Evolutionary conservation across 1,140 invertebrate genomes (phyloP).

Genomic region (Saxidomus purpurata): DNA sequence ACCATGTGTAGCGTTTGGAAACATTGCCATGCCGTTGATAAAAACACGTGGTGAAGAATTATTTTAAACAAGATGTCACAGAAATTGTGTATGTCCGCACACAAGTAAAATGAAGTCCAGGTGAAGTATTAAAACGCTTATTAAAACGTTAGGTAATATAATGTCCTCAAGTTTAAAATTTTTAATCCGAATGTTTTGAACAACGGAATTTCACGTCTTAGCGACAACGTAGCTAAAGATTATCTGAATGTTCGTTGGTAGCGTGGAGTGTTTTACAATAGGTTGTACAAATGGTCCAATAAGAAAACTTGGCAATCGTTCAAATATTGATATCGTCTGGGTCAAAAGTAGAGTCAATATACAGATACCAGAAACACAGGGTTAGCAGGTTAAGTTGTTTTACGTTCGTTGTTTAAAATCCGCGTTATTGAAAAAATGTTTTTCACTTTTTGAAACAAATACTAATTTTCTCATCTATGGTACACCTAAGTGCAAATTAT

Average conservation of each 20-base stretch:
- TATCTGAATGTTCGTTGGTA: conserved; percentile 36
- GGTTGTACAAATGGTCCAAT: conserved; percentile 70
- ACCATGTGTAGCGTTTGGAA: conserved; percentile 83
- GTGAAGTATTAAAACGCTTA: neutral
- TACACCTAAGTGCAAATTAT: no score
- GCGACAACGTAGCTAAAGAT: conserved; percentile 24
- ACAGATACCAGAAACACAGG: neutral
- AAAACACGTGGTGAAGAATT: conserved; percentile 43
- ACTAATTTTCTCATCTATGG: no score
- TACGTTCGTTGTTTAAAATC: no score
- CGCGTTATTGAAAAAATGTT: no score
- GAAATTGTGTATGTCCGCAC: neutral
- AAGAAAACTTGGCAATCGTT: conserved; percentile 78
- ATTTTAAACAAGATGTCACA: neutral
- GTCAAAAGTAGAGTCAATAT: conserved; percentile 67
- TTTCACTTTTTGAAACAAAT: no score
- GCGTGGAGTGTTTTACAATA: conserved; percentile 58
- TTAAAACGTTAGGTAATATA: neutral
- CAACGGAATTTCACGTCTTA: neutral
- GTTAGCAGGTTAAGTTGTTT: neutral
- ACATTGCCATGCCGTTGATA: conserved; percentile 80
- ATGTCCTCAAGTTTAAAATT: neutral
- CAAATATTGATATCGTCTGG: conserved; percentile 79
- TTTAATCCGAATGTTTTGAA: neutral
- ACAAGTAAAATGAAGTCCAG: neutral